Percentiles rank a stretch among this genome's conserved stretches.
phyloP scores from a whole-genome alignment of 2,113 vertebrate species.

The Podarcis cretensis region DNA sequence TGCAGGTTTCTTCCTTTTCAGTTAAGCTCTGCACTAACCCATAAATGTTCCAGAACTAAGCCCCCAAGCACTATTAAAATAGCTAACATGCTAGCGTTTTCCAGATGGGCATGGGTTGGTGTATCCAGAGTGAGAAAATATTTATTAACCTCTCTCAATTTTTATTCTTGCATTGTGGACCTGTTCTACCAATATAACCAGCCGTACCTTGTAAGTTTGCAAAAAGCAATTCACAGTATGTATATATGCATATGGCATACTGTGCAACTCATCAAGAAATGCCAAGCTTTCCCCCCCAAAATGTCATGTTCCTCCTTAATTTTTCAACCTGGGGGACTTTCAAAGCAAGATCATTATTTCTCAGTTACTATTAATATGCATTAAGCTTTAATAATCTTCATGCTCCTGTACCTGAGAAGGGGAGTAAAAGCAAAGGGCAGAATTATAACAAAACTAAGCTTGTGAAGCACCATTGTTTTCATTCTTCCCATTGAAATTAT shows the following conservation, averaged over 20 bases:
- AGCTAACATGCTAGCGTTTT: not conserved
- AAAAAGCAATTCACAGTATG: constrained; percentile 22
- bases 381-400: constrained; percentile 6
- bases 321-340: not conserved
- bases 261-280: constrained; percentile 2
- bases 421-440: not conserved
- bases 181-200: constrained; percentile 66
- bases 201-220: constrained; percentile 76
- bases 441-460: not conserved
- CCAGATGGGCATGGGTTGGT: not conserved
- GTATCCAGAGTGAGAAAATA: constrained; percentile 1
- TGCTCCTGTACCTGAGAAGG: not conserved
- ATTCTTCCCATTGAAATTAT: not conserved
- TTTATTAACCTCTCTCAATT: constrained; percentile 73
- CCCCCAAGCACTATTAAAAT: not conserved
- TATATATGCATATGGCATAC: not conserved
- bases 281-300: constrained; percentile 13
- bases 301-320: rapidly evolving
- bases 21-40: not conserved
- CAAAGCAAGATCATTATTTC: not conserved
- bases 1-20: not conserved
- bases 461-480: not conserved
- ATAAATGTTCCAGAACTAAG: constrained; percentile 3
- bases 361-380: not conserved
- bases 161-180: constrained; percentile 72